Percentiles rank a stretch among this genome's conserved stretches.
phyloP scores from a whole-genome alignment of 1,140 invertebrate genomes.

The Agraylea sexmaculata region DNA sequence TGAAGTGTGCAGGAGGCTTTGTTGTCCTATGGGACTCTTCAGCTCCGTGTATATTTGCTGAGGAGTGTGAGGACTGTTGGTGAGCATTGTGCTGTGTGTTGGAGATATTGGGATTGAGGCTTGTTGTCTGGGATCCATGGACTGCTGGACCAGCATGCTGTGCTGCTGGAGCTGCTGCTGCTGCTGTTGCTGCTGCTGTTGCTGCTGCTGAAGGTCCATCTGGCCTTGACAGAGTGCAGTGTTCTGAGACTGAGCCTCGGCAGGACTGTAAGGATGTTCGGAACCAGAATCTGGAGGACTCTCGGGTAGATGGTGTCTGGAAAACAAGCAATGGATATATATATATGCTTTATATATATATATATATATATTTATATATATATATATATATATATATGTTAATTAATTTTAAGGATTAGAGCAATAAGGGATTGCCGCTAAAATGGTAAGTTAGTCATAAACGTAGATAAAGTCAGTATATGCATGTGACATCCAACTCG shows the following conservation, averaged over 20 bases:
- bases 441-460: too few relatives aligned
- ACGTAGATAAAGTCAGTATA: too few relatives aligned
- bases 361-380: too few relatives aligned
- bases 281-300: slow-evolving; percentile 91
- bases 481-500: too few relatives aligned
- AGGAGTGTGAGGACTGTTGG: slow-evolving; percentile 1
- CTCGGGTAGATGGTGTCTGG: slow-evolving; percentile 78
- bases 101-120: slow-evolving; percentile 6
- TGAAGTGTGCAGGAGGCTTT: slow-evolving; percentile 4
- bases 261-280: slow-evolving; percentile 85
- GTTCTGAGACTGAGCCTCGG: slow-evolving; percentile 30
- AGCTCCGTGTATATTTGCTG: slow-evolving; percentile 18
- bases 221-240: background rate
- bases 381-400: too few relatives aligned
- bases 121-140: slow-evolving; percentile 5
- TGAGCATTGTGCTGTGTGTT: slow-evolving; percentile 9
- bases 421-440: too few relatives aligned
- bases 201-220: background rate
- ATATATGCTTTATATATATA: too few relatives aligned
- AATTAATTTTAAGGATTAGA: too few relatives aligned
- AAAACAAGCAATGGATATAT: too few relatives aligned
- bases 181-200: slow-evolving; percentile 21
- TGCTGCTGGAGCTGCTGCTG: slow-evolving; percentile 5
- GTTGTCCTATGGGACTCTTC: slow-evolving; percentile 11
- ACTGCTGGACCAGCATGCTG: slow-evolving; percentile 9